Percentiles rank a stretch among this genome's conserved stretches.
Conservation (phyloP, 2,797 vertebrate species). For the Tenualosa ilisha region DNA sequence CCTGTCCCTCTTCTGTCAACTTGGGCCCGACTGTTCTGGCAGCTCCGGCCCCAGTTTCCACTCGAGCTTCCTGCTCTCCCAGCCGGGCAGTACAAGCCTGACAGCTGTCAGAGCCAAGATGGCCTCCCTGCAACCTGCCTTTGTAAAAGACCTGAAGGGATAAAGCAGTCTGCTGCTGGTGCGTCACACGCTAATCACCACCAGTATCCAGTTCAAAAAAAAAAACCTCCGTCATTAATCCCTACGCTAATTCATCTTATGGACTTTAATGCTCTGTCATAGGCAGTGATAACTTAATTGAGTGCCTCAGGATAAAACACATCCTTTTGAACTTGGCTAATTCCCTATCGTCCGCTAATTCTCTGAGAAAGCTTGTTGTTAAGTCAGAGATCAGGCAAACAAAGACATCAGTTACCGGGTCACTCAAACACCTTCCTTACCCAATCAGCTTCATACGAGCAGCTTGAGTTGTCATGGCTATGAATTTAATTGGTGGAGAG, state of each 20-base stretch:
- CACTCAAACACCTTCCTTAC: constrained; percentile 9
- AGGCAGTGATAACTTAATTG: constrained; percentile 18
- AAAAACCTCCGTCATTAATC: constrained; percentile 11
- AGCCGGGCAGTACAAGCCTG: neutral
- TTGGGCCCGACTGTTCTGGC: neutral
- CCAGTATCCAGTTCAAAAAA: constrained; percentile 8
- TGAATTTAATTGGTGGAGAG: neutral
- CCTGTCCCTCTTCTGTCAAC: neutral
- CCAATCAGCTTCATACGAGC: neutral
- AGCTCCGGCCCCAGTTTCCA: neutral
- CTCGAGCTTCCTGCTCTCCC: neutral
- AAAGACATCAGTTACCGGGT: constrained; percentile 10
- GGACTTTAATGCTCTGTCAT: constrained; percentile 18
- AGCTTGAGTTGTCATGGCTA: neutral
- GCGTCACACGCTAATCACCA: neutral
- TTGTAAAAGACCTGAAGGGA: neutral
- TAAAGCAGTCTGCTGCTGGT: neutral
- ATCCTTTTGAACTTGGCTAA: constrained; percentile 21
- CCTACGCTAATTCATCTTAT: neutral
- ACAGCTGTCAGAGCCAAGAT: neutral
- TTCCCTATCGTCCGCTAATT: constrained; percentile 6
- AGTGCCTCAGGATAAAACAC: constrained; percentile 7
- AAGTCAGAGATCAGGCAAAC: constrained; percentile 22
- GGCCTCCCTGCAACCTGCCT: neutral
- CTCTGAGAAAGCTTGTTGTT: constrained; percentile 12